These are phyloP conservation scores for Pithys albifrons DNA, from an alignment of 2,113 vertebrate genomes.

Conservation along the genomic window DNA sequence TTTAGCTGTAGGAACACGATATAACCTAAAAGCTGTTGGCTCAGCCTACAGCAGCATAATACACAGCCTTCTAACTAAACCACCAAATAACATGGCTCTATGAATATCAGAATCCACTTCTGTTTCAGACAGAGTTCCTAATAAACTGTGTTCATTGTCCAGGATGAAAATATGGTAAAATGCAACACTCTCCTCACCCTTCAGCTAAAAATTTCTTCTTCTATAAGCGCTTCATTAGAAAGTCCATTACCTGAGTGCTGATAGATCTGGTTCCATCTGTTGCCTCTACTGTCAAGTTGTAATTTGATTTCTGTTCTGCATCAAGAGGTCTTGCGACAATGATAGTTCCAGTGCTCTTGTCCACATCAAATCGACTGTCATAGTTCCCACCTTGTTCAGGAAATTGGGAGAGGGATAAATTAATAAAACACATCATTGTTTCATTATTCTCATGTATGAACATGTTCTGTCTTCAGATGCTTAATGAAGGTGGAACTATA, in stretches of 20 bases:
- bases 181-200: not conserved
- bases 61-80: not conserved
- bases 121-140: not conserved
- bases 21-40: not conserved
- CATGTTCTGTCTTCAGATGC: conserved; percentile 16
- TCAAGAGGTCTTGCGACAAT: conserved; percentile 92
- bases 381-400: conserved; percentile 91
- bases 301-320: conserved; percentile 93
- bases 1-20: not conserved
- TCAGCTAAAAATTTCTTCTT: conserved; percentile 28
- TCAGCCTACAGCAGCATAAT: not conserved
- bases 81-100: not conserved
- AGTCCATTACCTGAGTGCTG: conserved; percentile 90
- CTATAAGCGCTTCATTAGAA: conserved; percentile 59
- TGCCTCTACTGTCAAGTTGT: conserved; percentile 96
- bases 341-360: conserved; percentile 93
- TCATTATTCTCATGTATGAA: not conserved
- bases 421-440: conserved; percentile 25
- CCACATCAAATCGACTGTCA: conserved; percentile 96
- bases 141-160: not conserved
- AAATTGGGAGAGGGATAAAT: conserved; percentile 60
- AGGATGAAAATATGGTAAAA: not conserved
- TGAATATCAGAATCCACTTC: not conserved
- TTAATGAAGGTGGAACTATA: conserved; percentile 25
- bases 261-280: conserved; percentile 92